Base-by-base conservation (phyloP, 2,888 invertebrate genomes). In the Stegophylla sp. region DNA sequence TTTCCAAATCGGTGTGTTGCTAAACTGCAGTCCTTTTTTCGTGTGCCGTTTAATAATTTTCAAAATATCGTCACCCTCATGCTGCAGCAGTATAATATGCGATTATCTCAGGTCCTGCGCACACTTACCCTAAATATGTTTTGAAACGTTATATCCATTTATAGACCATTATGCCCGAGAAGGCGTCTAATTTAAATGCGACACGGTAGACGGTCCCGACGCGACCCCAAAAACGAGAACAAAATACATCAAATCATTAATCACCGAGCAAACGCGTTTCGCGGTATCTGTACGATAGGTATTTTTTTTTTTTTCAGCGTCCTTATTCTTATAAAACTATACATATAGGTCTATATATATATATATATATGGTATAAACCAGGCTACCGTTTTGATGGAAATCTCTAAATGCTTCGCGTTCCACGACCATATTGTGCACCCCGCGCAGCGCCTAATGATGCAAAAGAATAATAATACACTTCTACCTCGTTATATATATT, bases 121-220 rank as follows among this genome's bases (percentile, higher is more conserved):
- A 17, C 53, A 66, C 76, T 76, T 76, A 76, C 76, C 76, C 76
- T 67, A 76, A 76, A 76, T 76, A 66, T 76, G 77, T 77, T 77
- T 77, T 77, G 77, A 77, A 77, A 77, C 77, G 77, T 77, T 69
- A 76, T 67, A 76, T 76, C 66, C 76, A 66, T 76, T 67, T 76
- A 76, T 76, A 7, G 4, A 34, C 34, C 34, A 34, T 34, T 34
- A 67, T 64, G n/a, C n/a, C 41, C 45, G 26, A n/a, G n/a, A n/a
- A 76, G 66, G 66, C 59, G 76, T 77, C 76, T 77, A 67, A 77
- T 77, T 69, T 71, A 71, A 79, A 79, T 61, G 59, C 61, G 69
- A 66, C 76, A 76, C 66, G 66, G 77, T 56, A 28, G 56, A 56
- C 53, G 67, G 67, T 66, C 43, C 1, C 67, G 28, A n/a, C 4